These are phyloP conservation scores for Kryphioiulus occultus DNA, from an alignment of 2,888 invertebrate genomes.

Conservation along the genomic window DNA sequence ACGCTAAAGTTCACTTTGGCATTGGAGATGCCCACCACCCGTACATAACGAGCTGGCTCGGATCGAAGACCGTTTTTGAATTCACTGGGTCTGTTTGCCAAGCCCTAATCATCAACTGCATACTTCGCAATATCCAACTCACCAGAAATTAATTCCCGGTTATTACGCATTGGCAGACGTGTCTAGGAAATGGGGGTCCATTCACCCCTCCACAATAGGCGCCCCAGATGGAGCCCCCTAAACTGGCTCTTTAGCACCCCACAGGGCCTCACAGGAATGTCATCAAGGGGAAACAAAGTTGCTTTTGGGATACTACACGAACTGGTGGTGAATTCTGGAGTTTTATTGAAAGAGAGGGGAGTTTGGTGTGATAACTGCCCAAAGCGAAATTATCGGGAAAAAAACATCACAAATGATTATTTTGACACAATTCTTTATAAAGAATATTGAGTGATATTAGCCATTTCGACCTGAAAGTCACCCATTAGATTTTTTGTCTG, in stretches of 20 bases:
- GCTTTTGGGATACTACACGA: no score
- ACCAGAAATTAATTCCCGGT: constrained; percentile 15
- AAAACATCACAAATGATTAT: no score
- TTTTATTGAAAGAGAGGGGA: no score
- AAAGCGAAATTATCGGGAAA: no score
- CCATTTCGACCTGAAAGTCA: no score
- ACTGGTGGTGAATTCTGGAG: no score
- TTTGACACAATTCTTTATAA: no score
- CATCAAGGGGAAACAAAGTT: no score
- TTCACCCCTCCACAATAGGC: background rate
- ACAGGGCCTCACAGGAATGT: background rate
- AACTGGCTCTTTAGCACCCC: background rate
- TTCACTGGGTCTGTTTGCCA: background rate
- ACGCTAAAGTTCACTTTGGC: background rate
- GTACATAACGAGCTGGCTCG: constrained; percentile 11
- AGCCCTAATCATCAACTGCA: background rate
- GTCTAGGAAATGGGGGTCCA: background rate
- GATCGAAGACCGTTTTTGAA: background rate
- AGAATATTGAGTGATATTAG: no score
- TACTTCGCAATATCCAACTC: background rate
- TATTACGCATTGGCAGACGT: background rate
- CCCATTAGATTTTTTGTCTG: no score
- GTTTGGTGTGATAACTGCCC: no score
- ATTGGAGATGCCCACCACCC: constrained; percentile 13
- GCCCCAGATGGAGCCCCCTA: background rate